Conservation (phyloP, 2,797 vertebrate species). For the Cossypha dichroa region DNA sequence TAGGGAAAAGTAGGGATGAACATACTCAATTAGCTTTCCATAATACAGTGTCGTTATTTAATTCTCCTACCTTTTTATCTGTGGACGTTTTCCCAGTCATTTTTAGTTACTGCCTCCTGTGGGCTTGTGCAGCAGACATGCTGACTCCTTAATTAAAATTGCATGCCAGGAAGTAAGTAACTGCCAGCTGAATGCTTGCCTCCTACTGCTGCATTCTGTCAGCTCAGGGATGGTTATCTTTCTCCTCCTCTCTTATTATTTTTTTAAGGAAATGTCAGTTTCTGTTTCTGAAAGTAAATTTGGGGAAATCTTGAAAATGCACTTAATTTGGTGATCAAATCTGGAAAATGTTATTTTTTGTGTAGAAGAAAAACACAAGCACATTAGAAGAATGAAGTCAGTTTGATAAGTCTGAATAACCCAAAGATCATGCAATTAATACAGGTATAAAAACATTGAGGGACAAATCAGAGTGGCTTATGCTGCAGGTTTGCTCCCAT, state of each 20-base stretch:
- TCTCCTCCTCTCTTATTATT: background rate
- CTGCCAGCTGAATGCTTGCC: constrained; percentile 74
- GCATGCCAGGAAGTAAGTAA: constrained; percentile 72
- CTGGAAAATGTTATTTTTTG: background rate
- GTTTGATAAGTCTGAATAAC: background rate
- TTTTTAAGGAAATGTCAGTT: constrained; percentile 64
- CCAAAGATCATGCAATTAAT: background rate
- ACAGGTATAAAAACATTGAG: background rate
- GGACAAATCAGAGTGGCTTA: background rate
- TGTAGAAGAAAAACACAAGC: background rate
- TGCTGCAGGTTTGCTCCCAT: background rate
- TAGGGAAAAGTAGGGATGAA: background rate
- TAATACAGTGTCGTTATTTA: constrained; percentile 27
- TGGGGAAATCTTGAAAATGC: constrained; percentile 42
- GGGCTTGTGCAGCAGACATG: constrained; percentile 65
- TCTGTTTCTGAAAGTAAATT: constrained; percentile 53
- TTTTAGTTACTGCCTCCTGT: constrained; percentile 70
- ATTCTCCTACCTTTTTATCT: constrained; percentile 53
- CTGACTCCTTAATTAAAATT: constrained; percentile 82
- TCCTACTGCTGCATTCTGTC: constrained; percentile 78
- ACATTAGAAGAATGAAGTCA: background rate
- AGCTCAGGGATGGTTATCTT: constrained; percentile 54
- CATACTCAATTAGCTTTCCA: constrained; percentile 11
- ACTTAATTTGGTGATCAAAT: constrained; percentile 37
- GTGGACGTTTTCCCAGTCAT: constrained; percentile 31